phyloP scores from a whole-genome alignment of 2,797 vertebrate genomes.

The Crax fasciolata region DNA sequence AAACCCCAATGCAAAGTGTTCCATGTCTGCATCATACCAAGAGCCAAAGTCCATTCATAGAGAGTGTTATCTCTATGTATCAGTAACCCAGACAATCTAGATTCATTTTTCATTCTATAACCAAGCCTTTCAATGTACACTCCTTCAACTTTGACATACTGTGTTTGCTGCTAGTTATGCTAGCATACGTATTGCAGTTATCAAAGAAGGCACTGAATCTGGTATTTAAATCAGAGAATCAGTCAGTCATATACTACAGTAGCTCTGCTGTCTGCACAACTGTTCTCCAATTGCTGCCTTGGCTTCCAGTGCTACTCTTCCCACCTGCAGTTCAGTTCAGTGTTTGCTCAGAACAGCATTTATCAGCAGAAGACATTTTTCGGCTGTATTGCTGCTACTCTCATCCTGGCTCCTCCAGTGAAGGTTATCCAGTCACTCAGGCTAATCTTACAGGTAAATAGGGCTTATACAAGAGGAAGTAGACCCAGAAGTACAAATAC shows the following conservation, averaged over 20 bases:
- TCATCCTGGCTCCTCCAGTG: neutral
- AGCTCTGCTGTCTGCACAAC: neutral
- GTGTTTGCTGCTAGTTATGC: conserved; percentile 24
- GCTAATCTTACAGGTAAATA: neutral
- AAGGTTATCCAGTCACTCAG: neutral
- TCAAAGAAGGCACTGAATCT: conserved; percentile 49
- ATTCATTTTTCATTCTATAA: conserved; percentile 62
- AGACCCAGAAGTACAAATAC: neutral
- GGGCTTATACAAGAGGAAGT: neutral
- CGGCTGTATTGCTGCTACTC: neutral
- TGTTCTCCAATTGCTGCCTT: neutral
- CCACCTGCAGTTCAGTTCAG: conserved; percentile 2
- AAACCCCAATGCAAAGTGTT: neutral
- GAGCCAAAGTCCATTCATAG: conserved; percentile 44
- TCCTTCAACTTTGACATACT: conserved; percentile 12
- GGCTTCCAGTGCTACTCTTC: neutral
- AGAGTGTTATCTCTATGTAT: conserved; percentile 15
- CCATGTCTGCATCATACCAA: neutral
- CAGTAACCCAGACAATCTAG: conserved; percentile 58
- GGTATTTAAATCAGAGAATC: conserved; percentile 53
- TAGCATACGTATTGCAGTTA: conserved; percentile 44
- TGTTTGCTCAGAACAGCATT: neutral
- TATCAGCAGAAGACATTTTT: neutral
- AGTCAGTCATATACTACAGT: neutral
- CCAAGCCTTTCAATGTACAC: conserved; percentile 53